Evolutionary conservation across 2,888 invertebrate genomes (phyloP), one percentile per base, ranked within the genome.

Genomic region (Tricholauxania praeusta): DNA sequence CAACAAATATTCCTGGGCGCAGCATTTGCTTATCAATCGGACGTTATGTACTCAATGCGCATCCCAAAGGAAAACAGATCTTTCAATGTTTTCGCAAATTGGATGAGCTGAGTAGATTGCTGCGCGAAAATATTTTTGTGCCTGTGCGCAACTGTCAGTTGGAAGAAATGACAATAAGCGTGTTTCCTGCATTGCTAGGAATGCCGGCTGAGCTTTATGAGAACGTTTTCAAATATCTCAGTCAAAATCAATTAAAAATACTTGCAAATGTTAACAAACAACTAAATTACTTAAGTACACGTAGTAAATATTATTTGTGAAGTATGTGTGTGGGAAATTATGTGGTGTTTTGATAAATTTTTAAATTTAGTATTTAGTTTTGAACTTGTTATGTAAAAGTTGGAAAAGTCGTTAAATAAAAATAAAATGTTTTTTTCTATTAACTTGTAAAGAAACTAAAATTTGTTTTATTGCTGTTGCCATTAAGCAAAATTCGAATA

Each of bases 81-180:
- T 75, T 79, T 48, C 76, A 79, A 17, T 80, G 85, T 12, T 84
- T 87, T 17, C 80, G 82, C 2, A 83, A 85, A 71, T 75, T 90
- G 53, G 88, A 88, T 77, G 88, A 89, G 78, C 84, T 90, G 32
- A 87, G 89, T 12, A 80, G 83, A 53, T 88, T 86, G 71, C 87
- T 91, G 73, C 91, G 91, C 79, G 89, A 91, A 76, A 85, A 88
- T 71, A 78, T 92, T 32, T 80, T 89, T 52, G 86, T 89, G 49
- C 90, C 91, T 47, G 88, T 91, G 55, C 90, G 90, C 69, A 89
- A 90, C 78, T 88, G 88, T 77, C 88, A 91, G 78, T 82, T 91
- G 19, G 79, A 84, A 71, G 69, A 75, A 28, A 83, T 88, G 79
- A 73, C 77, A 1, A 72, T 76, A 12, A 64, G 76, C 28, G 55